These are phyloP conservation scores for Pachyseris speciosa DNA, from an alignment of 64 coral and sea anemone genomes.

Conservation along the genomic window DNA sequence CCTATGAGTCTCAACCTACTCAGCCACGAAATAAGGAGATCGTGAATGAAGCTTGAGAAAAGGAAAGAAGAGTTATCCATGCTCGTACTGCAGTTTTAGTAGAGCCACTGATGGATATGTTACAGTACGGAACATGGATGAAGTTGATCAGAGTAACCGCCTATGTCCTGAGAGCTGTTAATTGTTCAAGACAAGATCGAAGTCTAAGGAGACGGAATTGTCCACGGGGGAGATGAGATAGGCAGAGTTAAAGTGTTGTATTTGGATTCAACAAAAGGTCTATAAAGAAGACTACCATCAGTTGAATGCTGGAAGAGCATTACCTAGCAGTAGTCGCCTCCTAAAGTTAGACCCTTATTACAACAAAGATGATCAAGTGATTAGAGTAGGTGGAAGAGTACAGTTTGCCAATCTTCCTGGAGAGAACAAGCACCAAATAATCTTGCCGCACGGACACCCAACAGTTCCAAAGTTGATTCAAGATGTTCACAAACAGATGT, in stretches of 20 bases:
- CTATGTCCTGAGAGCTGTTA: constrained; percentile 18
- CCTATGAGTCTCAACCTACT: neutral
- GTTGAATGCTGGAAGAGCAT: neutral
- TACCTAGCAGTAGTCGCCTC: constrained; percentile 35
- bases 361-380: neutral
- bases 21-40: neutral
- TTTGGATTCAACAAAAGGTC: constrained; percentile 19
- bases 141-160: no score
- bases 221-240: constrained; percentile 1
- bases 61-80: constrained; percentile 15
- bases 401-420: constrained; percentile 36
- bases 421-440: constrained; percentile 29
- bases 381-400: constrained; percentile 38
- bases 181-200: constrained; percentile 9
- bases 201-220: neutral
- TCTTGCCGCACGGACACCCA: constrained; percentile 31
- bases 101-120: constrained; percentile 10
- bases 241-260: constrained; percentile 16
- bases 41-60: neutral
- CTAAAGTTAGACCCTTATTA: neutral
- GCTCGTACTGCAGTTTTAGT: neutral
- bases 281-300: constrained; percentile 20
- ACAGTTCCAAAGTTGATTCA: no score
- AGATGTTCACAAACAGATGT: constrained; percentile 11
- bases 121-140: neutral